Percentiles rank a stretch among this genome's conserved stretches.
These are phyloP conservation scores for Chiloscyllium punctatum DNA, from an alignment of 2,797 vertebrate genomes.

Conservation along the genomic window DNA sequence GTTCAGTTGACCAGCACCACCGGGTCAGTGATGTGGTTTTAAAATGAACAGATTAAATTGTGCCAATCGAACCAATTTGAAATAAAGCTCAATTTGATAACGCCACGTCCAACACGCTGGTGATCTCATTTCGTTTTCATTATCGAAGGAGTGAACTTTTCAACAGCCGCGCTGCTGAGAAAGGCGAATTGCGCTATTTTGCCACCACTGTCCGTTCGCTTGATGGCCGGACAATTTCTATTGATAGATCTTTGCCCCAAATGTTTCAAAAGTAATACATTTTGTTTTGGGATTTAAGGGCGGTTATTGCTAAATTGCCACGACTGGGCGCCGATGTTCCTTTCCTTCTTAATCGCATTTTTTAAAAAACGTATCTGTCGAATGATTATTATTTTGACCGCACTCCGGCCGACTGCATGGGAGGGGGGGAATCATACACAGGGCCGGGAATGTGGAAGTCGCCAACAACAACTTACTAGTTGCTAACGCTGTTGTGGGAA, in stretches of 20 bases:
- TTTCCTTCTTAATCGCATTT: neutral
- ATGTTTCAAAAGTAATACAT: conserved; percentile 26
- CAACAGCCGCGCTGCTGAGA: neutral
- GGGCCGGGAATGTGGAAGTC: neutral
- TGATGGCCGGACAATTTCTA: too few relatives aligned
- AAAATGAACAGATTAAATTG: conserved; percentile 34
- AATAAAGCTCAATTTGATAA: conserved; percentile 1
- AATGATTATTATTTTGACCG: conserved; percentile 21
- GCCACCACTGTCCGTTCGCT: neutral
- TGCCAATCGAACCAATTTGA: neutral
- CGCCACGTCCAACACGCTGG: neutral
- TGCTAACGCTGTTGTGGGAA: conserved; percentile 6
- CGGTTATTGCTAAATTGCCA: conserved; percentile 20
- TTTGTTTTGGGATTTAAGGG: neutral
- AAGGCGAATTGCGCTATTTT: neutral
- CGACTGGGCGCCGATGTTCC: neutral
- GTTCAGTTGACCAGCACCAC: conserved; percentile 5
- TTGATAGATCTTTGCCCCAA: too few relatives aligned
- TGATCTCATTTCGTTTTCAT: conserved; percentile 19
- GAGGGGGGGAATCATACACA: neutral
- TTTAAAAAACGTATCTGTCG: neutral
- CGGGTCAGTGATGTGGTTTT: conserved; percentile 11
- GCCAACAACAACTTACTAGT: conserved; percentile 21
- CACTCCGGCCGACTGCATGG: neutral
- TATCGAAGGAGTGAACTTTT: conserved; percentile 28